Base-by-base conservation (phyloP, 1,140 invertebrate species). In the Orchesella cincta region DNA sequence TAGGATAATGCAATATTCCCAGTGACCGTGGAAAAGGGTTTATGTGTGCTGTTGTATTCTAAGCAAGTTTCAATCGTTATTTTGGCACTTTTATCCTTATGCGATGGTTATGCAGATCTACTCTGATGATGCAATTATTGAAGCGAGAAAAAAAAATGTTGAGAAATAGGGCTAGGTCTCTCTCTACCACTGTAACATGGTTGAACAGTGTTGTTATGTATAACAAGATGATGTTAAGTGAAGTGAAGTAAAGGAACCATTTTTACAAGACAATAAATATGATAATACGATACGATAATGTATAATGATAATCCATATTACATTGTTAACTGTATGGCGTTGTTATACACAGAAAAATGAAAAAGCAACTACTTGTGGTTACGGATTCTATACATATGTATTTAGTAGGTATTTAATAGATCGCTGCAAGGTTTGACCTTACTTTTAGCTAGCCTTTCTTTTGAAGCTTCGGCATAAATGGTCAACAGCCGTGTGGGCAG, bases 231-330 rank as follows among this genome's bases (percentile, higher is more conserved):
- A 46, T 8, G 39, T 5, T 5, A 18, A 46, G 39, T 46, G 39
- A 46, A 46, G 39, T 46, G 18, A 46, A 46, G 39, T 46, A 46
- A n/a, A 46, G 39, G 52, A n/a, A 26, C 52, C 52, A 57, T 57
- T 57, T 57, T 23, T n/a, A 57, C 52, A 57, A 57, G 52, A 57
- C 52, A 57, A 57, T 57, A 57, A 57, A 57, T 57, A 57, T 57
- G 14, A 26, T 57, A 57, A 57, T n/a, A 57, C 12, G 52, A 57
- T 18, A 57, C 8, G 23, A n/a, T 57, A n/a, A n/a, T n/a, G 8
- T 8, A 57, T 57, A 57, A 57, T n/a, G 52, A 23, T 57, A 12
- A 12, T 57, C 23, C 52, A 57, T 57, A 57, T 57, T 57, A 23
- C 23, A 18, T 14, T 57, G 52, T 57, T 57, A 46, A 57, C 52